Percentiles rank a stretch among this genome's conserved stretches.
Conservation (phyloP, 1,140 invertebrate species). For the Stegodyphus mimosarum region DNA sequence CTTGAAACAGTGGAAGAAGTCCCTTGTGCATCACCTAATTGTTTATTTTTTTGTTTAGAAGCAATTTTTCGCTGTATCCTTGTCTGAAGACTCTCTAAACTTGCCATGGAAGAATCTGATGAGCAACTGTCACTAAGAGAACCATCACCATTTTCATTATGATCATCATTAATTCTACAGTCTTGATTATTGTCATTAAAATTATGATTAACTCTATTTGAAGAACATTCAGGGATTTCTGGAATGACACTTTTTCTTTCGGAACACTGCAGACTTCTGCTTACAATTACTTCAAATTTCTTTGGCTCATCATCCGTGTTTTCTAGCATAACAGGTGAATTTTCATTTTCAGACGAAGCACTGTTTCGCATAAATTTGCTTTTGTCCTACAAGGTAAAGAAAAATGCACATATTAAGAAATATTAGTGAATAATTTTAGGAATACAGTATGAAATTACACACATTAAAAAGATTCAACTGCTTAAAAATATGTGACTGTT, state of each 20-base stretch:
- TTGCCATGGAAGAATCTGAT: constrained; percentile 1
- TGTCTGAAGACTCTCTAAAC: constrained; percentile 6
- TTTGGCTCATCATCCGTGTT: neutral
- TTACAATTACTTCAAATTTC: neutral
- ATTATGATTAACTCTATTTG: neutral
- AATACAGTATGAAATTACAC: no score
- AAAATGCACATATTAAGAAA: no score
- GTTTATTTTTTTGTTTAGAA: neutral
- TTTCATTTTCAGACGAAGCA: no score
- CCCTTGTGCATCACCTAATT: no score
- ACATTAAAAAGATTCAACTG: no score
- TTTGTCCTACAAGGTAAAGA: no score
- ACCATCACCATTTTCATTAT: neutral
- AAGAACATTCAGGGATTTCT: neutral
- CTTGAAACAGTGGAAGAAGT: no score
- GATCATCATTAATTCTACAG: neutral
- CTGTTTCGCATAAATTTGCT: no score
- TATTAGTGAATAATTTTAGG: no score
- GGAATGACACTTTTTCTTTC: neutral
- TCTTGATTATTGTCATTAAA: neutral
- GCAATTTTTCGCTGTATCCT: neutral
- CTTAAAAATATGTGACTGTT: no score
- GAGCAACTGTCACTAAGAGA: neutral
- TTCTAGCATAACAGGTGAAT: no score
- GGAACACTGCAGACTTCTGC: neutral